These are phyloP conservation scores for Daubentonia madagascariensis DNA, from an alignment of 2,113 vertebrate species.

Conservation along the genomic window DNA sequence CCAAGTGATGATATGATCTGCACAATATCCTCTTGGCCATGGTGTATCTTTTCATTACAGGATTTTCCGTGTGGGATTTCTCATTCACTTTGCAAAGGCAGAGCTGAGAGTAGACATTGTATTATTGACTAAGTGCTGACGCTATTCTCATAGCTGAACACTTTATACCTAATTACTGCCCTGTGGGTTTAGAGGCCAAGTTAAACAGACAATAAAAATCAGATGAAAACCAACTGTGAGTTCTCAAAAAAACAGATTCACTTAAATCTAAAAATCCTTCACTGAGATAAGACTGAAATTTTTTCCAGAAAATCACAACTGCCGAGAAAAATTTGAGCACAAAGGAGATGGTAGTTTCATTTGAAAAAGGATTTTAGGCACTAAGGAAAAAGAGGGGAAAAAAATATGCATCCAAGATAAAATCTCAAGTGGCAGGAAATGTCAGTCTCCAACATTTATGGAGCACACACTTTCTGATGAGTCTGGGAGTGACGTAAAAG, in stretches of 20 bases:
- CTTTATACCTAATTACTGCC: slow-evolving; percentile 46
- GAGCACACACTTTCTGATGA: background rate
- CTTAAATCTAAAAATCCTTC: slow-evolving; percentile 30
- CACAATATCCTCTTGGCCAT: background rate
- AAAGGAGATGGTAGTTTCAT: slow-evolving; percentile 9
- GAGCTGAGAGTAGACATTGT: background rate
- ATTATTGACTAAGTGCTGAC: background rate
- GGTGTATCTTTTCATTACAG: slow-evolving; percentile 27
- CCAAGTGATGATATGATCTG: background rate
- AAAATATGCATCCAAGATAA: background rate
- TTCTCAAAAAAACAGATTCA: background rate
- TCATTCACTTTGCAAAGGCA: slow-evolving; percentile 30
- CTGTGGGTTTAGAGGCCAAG: slow-evolving; percentile 53
- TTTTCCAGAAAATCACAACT: background rate
- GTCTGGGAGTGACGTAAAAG: background rate
- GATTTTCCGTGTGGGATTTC: background rate
- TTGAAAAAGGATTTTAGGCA: background rate
- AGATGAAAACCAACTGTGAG: slow-evolving; percentile 7
- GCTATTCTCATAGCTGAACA: background rate
- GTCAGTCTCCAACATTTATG: background rate
- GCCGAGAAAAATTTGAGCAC: slow-evolving; percentile 45
- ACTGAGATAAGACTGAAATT: background rate
- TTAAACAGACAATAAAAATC: slow-evolving; percentile 51
- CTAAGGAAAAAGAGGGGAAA: background rate
- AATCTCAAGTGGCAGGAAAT: background rate